Evolutionary conservation across 2,797 vertebrate genomes (phyloP).

Genomic region (Adrianichthys oophorus): DNA sequence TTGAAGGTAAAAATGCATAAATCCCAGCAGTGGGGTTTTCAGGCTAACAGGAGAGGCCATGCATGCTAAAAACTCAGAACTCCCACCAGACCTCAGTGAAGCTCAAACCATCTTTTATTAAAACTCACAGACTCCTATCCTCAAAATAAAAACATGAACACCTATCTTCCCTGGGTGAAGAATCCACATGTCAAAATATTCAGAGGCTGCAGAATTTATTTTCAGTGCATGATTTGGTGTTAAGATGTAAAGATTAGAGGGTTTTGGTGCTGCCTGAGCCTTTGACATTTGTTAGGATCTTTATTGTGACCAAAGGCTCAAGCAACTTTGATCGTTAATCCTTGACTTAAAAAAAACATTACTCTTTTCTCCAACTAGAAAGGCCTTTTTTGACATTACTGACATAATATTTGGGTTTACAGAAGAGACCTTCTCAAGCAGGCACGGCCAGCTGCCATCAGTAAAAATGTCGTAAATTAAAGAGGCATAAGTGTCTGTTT

Average conservation of each 20-base stretch:
- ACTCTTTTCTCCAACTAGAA: neutral
- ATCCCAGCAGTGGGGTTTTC: no score
- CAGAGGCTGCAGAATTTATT: neutral
- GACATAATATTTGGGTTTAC: slow-evolving; percentile 7
- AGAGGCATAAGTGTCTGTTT: slow-evolving; percentile 2
- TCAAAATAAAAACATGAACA: no score
- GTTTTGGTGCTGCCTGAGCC: neutral
- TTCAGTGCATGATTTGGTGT: slow-evolving; percentile 2
- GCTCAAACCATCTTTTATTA: no score
- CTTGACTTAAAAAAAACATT: neutral
- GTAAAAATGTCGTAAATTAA: neutral
- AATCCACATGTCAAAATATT: slow-evolving; percentile 16
- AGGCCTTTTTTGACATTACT: slow-evolving; percentile 9
- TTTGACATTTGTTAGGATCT: neutral
- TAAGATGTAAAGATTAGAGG: neutral
- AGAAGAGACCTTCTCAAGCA: neutral
- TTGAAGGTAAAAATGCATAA: no score
- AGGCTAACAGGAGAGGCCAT: no score
- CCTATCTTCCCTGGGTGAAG: neutral
- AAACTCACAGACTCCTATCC: no score
- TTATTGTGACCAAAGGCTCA: neutral
- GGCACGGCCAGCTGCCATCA: slow-evolving; percentile 8
- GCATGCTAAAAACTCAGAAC: no score
- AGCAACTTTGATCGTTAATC: neutral
- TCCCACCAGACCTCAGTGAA: no score